Evolutionary conservation across 2,113 vertebrate genomes (phyloP).

Genomic region (Oceanodroma tethys): DNA sequence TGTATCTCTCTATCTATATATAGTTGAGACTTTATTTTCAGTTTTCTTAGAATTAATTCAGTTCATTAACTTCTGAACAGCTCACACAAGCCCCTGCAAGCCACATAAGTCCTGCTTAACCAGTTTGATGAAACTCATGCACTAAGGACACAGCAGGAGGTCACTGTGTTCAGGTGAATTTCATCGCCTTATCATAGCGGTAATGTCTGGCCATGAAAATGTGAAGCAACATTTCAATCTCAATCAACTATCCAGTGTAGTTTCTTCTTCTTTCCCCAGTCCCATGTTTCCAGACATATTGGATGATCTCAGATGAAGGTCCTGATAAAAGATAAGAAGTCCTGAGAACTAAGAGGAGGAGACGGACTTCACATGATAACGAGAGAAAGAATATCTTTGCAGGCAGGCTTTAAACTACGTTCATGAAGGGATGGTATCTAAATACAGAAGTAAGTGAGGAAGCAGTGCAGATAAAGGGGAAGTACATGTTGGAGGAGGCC

Average conservation of each 20-base stretch:
- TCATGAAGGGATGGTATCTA: neutral
- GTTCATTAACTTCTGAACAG: conserved; percentile 51
- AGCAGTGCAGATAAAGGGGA: neutral
- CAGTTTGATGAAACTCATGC: neutral
- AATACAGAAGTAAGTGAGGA: neutral
- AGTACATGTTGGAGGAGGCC: neutral
- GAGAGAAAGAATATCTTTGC: neutral
- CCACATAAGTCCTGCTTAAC: neutral
- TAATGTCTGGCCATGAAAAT: neutral
- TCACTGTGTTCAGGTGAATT: neutral
- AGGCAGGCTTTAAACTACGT: neutral
- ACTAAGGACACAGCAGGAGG: neutral
- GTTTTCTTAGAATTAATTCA: conserved; percentile 50
- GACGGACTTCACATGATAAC: neutral
- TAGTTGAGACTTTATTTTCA: conserved; percentile 29
- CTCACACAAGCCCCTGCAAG: conserved; percentile 13
- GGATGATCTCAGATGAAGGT: neutral
- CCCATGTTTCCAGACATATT: neutral
- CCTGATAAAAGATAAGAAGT: neutral
- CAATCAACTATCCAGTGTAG: neutral
- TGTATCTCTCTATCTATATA: neutral
- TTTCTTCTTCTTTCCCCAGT: neutral
- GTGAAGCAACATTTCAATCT: neutral
- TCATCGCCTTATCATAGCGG: neutral
- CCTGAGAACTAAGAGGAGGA: neutral